Evolutionary conservation across 2,888 invertebrate species (phyloP).

Genomic region (Rhagonycha fulva): DNA sequence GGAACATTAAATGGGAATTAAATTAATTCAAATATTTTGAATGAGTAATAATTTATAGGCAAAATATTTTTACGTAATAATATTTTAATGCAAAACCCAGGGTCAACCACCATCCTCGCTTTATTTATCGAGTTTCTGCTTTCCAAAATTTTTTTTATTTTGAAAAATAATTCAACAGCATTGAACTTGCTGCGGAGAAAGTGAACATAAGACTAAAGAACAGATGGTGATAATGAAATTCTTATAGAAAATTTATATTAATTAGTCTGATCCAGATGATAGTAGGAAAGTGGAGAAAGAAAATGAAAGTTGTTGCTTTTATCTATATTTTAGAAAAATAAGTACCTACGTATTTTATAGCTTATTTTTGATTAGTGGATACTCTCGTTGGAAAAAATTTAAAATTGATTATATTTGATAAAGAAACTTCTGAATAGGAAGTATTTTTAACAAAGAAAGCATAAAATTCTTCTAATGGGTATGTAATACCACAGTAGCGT

Average conservation of each 20-base stretch:
- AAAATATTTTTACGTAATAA: neutral
- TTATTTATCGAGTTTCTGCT: too few relatives aligned
- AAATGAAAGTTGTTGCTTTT: neutral
- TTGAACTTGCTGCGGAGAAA: neutral
- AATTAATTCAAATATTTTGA: neutral
- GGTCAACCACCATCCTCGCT: neutral
- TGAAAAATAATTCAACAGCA: neutral
- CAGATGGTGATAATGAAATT: neutral
- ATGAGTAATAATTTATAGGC: neutral
- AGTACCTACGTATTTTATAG: neutral
- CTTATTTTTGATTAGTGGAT: too few relatives aligned
- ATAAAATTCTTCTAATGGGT: neutral
- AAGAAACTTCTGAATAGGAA: neutral
- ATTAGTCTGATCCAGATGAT: neutral
- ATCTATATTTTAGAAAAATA: neutral
- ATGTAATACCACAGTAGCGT: neutral
- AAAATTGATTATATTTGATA: neutral
- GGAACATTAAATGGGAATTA: neutral
- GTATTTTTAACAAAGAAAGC: neutral
- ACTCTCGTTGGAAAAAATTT: neutral
- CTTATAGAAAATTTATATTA: neutral
- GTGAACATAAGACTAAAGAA: neutral
- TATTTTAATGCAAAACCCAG: neutral
- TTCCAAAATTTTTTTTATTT: too few relatives aligned
- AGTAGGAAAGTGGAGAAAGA: neutral